A percentile compares a stretch with the other conserved stretches of the same genome.
Evolutionary conservation across 2,888 invertebrate species (phyloP).

Genomic region (Phlogophora meticulosa): DNA sequence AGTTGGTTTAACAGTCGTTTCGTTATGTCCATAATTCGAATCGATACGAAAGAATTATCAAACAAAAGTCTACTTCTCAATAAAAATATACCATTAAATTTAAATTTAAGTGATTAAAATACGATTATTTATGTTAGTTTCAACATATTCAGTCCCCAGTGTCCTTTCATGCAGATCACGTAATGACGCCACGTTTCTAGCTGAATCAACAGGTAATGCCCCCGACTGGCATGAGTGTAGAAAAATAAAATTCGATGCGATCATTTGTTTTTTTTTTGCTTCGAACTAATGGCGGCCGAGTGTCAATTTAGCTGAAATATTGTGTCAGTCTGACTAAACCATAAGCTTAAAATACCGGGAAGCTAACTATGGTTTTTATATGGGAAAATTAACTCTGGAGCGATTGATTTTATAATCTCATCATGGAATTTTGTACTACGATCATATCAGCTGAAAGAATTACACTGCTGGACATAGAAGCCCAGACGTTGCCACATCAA

Average conservation of each 20-base stretch:
- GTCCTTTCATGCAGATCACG: constrained; percentile 47
- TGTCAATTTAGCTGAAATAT: neutral
- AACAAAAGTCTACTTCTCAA: neutral
- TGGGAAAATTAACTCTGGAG: no score
- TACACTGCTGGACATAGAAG: no score
- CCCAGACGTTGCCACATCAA: no score
- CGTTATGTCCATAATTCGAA: neutral
- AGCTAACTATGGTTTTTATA: neutral
- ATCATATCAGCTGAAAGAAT: no score
- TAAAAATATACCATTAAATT: neutral
- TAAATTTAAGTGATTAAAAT: constrained; percentile 17
- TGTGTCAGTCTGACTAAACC: neutral
- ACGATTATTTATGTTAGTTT: constrained; percentile 21
- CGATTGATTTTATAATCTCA: no score
- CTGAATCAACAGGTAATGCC: constrained; percentile 64
- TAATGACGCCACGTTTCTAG: constrained; percentile 54
- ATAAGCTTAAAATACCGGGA: neutral
- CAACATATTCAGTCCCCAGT: constrained; percentile 29
- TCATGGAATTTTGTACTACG: no score
- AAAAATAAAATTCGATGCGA: constrained; percentile 43
- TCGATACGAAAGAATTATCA: neutral
- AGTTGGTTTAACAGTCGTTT: neutral
- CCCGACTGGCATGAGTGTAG: constrained; percentile 48
- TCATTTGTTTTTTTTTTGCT: constrained; percentile 12
- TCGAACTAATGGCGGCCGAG: neutral